Conservation (phyloP, 2,888 invertebrate genomes). For the Spisula solida region DNA sequence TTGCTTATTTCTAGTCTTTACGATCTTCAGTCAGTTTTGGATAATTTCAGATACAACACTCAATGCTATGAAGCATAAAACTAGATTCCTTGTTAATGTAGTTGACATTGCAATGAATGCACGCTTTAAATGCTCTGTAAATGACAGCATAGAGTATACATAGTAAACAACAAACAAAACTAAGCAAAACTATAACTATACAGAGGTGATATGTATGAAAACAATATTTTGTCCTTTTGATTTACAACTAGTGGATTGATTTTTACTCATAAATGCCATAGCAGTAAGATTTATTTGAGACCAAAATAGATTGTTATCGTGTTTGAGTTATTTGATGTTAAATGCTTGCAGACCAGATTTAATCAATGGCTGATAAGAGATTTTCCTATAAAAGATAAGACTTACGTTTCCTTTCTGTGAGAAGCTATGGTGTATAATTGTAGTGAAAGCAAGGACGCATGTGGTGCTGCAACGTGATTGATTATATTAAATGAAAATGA, state of each 20-base stretch:
- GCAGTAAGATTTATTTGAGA: not conserved
- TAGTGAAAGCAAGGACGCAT: not conserved
- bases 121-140: no score
- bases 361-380: not conserved
- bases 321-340: not conserved
- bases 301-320: not conserved
- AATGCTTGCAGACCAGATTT: not conserved
- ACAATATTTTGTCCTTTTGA: not conserved
- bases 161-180: no score
- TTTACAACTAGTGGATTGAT: not conserved
- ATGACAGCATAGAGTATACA: no score
- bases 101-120: no score
- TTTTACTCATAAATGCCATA: not conserved
- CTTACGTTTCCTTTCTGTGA: not conserved
- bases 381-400: not conserved
- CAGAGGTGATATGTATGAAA: no score
- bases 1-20: no score
- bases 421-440: not conserved
- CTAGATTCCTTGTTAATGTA: no score
- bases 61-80: no score
- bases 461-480: not conserved
- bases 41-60: no score
- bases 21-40: no score
- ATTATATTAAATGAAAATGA: no score
- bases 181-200: no score